Conservation (phyloP, 2,113 vertebrate genomes). For the Menura novaehollandiae region DNA sequence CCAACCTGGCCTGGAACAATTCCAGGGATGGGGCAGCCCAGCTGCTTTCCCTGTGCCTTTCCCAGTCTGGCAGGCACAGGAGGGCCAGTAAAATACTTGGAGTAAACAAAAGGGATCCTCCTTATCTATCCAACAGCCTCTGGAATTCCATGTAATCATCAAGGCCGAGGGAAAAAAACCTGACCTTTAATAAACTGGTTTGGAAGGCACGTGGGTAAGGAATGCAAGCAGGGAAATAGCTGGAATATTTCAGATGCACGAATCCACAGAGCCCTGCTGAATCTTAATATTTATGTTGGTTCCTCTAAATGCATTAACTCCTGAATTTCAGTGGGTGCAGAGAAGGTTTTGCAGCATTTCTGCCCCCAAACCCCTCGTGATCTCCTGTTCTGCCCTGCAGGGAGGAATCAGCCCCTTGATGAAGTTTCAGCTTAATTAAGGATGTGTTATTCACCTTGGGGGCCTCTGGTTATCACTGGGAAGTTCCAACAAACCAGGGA, state of each 20-base stretch:
- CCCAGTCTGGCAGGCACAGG: background rate
- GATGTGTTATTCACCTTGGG: background rate
- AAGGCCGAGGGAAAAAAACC: background rate
- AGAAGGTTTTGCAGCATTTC: background rate
- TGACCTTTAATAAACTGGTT: background rate
- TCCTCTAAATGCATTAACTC: background rate
- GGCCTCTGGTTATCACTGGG: background rate
- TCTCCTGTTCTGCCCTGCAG: background rate
- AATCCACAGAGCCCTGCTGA: background rate
- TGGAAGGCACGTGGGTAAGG: background rate
- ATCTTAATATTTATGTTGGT: background rate
- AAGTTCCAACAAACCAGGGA: background rate
- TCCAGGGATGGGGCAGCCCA: background rate
- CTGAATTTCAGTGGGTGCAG: accelerated
- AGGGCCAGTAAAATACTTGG: background rate
- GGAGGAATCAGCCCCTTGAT: background rate
- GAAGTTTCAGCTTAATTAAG: background rate
- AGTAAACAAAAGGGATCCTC: background rate
- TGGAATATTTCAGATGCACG: constrained; percentile 30
- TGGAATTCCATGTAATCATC: background rate
- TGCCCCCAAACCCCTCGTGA: background rate
- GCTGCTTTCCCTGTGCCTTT: background rate
- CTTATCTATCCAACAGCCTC: background rate
- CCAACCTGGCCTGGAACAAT: background rate
- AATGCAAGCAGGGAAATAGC: constrained; percentile 56